These are phyloP conservation scores for Anniella stebbinsi DNA, from an alignment of 2,797 vertebrate genomes.

Conservation along the genomic window DNA sequence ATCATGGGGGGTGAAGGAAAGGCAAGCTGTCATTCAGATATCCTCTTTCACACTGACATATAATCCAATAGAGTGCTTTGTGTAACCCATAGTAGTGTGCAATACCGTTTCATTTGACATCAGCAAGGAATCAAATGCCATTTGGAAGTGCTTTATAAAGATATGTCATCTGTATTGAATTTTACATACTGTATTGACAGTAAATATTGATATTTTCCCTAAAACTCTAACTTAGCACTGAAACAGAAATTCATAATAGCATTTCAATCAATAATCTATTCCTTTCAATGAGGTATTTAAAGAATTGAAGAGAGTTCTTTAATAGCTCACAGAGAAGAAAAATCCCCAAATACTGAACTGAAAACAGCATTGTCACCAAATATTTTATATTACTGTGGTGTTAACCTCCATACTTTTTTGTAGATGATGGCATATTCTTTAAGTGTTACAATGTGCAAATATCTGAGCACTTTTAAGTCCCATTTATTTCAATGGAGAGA, in stretches of 20 bases:
- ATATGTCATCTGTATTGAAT: not conserved
- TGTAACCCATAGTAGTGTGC: not conserved
- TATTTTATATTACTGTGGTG: not conserved
- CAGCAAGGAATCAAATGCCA: not conserved
- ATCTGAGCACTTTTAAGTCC: not conserved
- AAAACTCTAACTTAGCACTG: not conserved
- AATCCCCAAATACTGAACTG: not conserved
- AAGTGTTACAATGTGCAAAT: not conserved
- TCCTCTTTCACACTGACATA: not conserved
- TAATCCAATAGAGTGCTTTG: not conserved
- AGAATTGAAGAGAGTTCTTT: not conserved
- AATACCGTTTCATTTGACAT: not conserved
- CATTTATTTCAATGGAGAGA: not conserved
- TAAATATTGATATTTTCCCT: constrained; percentile 1
- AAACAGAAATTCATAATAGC: constrained; percentile 2
- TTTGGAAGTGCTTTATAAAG: not conserved
- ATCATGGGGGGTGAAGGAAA: not conserved
- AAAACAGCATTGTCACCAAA: not conserved
- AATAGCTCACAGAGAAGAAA: not conserved
- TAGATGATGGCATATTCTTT: not conserved
- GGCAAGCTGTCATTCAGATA: not conserved
- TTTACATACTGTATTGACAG: not conserved
- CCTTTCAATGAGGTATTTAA: not conserved
- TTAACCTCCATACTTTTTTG: not conserved
- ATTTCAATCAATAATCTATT: not conserved